These are phyloP conservation scores for Crossocerus cetratus DNA, from an alignment of 2,888 invertebrate species.

Conservation along the genomic window DNA sequence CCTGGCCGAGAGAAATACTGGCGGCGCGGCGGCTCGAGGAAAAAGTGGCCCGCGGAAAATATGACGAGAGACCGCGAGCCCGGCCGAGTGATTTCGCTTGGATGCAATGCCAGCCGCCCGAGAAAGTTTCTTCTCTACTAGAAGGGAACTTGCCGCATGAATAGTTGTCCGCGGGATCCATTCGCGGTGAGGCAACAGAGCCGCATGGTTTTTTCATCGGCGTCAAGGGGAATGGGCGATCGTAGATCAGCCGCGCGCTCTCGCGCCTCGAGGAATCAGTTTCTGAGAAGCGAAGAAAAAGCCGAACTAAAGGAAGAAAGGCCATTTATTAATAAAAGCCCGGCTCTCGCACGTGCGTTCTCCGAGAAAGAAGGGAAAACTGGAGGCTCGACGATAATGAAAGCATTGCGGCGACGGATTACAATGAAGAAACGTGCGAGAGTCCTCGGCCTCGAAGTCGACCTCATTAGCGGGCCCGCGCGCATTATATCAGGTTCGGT, in stretches of 20 bases:
- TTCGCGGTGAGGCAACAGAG: background rate
- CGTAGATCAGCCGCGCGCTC: too few relatives aligned
- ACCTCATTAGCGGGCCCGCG: constrained; percentile 62
- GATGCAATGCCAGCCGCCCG: constrained; percentile 29
- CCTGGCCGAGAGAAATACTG: constrained; percentile 62
- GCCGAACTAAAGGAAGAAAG: background rate
- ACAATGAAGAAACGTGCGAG: constrained; percentile 48
- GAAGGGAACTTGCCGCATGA: constrained; percentile 44
- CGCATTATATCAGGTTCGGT: constrained; percentile 44
- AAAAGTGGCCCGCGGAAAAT: constrained; percentile 24
- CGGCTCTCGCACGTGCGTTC: background rate
- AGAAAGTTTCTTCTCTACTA: constrained; percentile 50
- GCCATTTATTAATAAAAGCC: background rate
- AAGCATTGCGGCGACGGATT: constrained; percentile 29
- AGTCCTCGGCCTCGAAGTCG: constrained; percentile 48
- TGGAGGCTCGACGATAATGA: background rate
- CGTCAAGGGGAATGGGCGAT: too few relatives aligned
- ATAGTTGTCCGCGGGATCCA: constrained; percentile 46
- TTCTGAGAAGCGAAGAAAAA: background rate
- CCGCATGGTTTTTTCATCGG: background rate
- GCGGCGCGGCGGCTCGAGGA: constrained; percentile 24
- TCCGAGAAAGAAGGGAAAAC: background rate
- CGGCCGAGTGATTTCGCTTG: constrained; percentile 47
- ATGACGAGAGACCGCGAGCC: constrained; percentile 36
- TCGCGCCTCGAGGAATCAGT: background rate